Evolutionary conservation across 1,140 invertebrate genomes (phyloP).

Genomic region (Streblospio benedicti): DNA sequence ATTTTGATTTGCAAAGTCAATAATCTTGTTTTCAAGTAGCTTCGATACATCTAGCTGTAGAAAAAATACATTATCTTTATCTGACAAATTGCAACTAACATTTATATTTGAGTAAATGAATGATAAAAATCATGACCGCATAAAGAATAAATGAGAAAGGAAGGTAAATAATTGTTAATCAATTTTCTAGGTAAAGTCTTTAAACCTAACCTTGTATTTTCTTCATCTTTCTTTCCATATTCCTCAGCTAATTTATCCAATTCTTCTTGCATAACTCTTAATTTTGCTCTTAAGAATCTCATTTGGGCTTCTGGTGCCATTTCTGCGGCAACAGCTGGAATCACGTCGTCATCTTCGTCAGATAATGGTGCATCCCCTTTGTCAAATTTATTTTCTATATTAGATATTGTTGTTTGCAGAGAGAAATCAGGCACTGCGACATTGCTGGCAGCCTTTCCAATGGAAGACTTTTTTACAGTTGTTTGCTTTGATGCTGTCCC

Average conservation of each 20-base stretch:
- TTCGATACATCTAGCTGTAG: too few species aligned
- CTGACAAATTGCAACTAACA: too few species aligned
- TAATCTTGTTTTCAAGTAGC: too few species aligned
- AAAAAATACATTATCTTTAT: too few species aligned
- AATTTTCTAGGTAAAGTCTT: too few species aligned
- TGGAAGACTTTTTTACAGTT: neutral
- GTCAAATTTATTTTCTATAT: constrained; percentile 29
- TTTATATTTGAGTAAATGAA: too few species aligned
- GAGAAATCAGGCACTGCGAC: constrained; percentile 34
- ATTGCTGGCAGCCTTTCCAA: constrained; percentile 26
- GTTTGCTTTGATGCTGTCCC: neutral
- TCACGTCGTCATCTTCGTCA: constrained; percentile 30
- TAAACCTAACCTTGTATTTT: constrained; percentile 27
- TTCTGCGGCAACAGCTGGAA: constrained; percentile 35
- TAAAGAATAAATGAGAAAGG: too few species aligned
- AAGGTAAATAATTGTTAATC: too few species aligned
- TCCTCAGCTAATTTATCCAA: constrained; percentile 36
- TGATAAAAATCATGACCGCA: too few species aligned
- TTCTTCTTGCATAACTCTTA: constrained; percentile 45
- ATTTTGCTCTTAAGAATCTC: constrained; percentile 44
- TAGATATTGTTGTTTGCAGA: constrained; percentile 29
- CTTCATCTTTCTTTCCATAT: neutral
- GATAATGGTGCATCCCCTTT: constrained; percentile 10
- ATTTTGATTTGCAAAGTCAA: too few species aligned
- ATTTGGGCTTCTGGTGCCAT: constrained; percentile 45